Evolutionary conservation across 2,888 invertebrate species (phyloP).

Genomic region (Dione vanillae): DNA sequence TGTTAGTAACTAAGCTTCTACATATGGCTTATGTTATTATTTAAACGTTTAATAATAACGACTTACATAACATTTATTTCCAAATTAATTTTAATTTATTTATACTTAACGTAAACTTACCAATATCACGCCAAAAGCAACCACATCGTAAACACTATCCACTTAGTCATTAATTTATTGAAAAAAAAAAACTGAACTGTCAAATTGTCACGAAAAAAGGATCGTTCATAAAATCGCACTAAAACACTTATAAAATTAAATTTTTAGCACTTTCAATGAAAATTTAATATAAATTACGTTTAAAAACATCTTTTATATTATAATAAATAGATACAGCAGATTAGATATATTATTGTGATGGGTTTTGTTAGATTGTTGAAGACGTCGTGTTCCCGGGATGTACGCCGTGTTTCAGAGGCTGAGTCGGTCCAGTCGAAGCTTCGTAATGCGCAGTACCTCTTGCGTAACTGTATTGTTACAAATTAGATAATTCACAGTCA

Average conservation of each 20-base stretch:
- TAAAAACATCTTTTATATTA: conserved; percentile 46
- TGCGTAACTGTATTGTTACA: conserved; percentile 77
- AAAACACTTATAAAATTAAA: conserved; percentile 56
- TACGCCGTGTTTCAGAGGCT: conserved; percentile 73
- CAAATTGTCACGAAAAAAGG: conserved; percentile 26
- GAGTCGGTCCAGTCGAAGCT: conserved; percentile 74
- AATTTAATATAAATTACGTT: conserved; percentile 50
- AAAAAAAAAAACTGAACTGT: conserved; percentile 39
- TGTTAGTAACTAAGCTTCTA: too few relatives aligned
- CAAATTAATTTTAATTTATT: too few relatives aligned
- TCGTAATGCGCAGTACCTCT: conserved; percentile 74
- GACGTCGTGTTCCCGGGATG: conserved; percentile 66
- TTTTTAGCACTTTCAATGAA: conserved; percentile 62
- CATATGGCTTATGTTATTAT: too few relatives aligned
- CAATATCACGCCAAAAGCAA: conserved; percentile 10
- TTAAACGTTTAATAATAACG: too few relatives aligned
- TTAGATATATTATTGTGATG: conserved; percentile 31
- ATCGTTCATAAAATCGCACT: conserved; percentile 39
- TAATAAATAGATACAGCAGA: conserved; percentile 26
- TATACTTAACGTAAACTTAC: conserved; percentile 23
- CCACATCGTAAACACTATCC: conserved; percentile 32
- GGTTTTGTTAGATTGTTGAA: conserved; percentile 38
- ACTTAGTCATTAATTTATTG: conserved; percentile 26
- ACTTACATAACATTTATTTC: too few relatives aligned
- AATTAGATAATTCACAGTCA: conserved; percentile 55